Base-by-base conservation (phyloP, 2,113 vertebrate genomes). In the Platanista minor region DNA sequence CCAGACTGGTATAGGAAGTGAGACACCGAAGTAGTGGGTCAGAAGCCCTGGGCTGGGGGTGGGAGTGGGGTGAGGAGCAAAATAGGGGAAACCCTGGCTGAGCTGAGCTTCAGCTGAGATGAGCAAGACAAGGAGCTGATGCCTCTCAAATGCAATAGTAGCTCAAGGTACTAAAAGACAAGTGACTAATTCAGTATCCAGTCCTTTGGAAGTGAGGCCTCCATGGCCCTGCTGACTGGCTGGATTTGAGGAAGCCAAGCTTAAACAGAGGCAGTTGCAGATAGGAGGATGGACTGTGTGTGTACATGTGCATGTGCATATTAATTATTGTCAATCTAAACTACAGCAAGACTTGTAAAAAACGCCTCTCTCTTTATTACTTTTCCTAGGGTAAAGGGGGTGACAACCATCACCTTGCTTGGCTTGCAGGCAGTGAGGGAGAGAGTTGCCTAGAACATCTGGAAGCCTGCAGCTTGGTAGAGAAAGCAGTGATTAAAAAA, bases 381-480 rank as follows among this genome's bases (percentile, higher is more conserved):
- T 81, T 96, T 88, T 80, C 67, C 77, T 62, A 66, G 43, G 39
- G n/a, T 89, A 46, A 93, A 67, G 9, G 12, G 23, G 36, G 4
- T 82, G n/a, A 86, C 62, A 74, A 33, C 1, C 33, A 27, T 74
- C 90, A 93, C 80, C 67, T 78, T 82, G 66, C 5, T 69, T 69
- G 82, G 13, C 31, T 3, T 87, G 15, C 9, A 66, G 84, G 49
- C 18, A 71, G 12, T 31, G 20, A 84, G 49, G 31, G 23, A 81
- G 27, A 83, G 59, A 62, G 31, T 43, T 80, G 29, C 52, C 21
- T 85, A 91, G 69, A 91, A 61, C 13, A 87, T 57, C 54, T 78
- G 72, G 41, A 39, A 93, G 23, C 39, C 33, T 78, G 41, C 43
- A 81, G 71, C 43, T 95, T 92, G 46, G 78, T 46, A 25, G 88